phyloP scores from a whole-genome alignment of 2,888 invertebrate species.

The Meandrusa payeni region DNA sequence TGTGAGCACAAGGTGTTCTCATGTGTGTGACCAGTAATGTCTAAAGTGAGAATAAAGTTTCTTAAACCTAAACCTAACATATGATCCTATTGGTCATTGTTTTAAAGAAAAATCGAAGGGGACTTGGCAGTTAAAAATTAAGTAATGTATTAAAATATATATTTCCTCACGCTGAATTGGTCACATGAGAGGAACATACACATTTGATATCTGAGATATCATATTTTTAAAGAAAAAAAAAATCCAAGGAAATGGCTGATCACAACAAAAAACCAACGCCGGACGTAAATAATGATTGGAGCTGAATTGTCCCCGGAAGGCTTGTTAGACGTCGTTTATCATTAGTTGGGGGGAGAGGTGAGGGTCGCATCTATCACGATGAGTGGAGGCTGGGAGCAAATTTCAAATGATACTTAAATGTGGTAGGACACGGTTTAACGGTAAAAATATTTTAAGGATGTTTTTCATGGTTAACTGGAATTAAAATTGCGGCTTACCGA shows the following conservation, averaged over 20 bases:
- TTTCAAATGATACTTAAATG: constrained; percentile 49
- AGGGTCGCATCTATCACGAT: constrained; percentile 54
- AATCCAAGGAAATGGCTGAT: neutral
- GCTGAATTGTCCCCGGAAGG: constrained; percentile 36
- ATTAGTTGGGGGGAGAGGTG: constrained; percentile 41
- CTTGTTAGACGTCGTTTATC: constrained; percentile 50
- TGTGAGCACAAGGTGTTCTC: too few species aligned
- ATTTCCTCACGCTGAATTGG: too few species aligned
- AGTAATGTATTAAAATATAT: too few species aligned
- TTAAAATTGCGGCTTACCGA: constrained; percentile 25
- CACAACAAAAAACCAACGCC: constrained; percentile 1
- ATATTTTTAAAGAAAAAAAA: neutral
- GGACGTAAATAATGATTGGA: constrained; percentile 31
- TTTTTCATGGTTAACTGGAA: constrained; percentile 53
- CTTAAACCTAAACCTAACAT: too few species aligned
- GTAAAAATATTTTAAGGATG: too few species aligned
- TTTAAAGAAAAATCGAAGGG: too few species aligned
- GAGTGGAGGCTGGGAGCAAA: constrained; percentile 49
- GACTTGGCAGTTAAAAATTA: too few species aligned
- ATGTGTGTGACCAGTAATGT: too few species aligned
- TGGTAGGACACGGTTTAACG: constrained; percentile 37
- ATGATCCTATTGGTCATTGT: too few species aligned
- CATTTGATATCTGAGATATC: too few species aligned
- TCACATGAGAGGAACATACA: too few species aligned
- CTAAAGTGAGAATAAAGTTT: too few species aligned